Evolutionary conservation across 2,797 vertebrate species (phyloP), one percentile per base, ranked within the genome.

Genomic region (Leptodactylus fallax): DNA sequence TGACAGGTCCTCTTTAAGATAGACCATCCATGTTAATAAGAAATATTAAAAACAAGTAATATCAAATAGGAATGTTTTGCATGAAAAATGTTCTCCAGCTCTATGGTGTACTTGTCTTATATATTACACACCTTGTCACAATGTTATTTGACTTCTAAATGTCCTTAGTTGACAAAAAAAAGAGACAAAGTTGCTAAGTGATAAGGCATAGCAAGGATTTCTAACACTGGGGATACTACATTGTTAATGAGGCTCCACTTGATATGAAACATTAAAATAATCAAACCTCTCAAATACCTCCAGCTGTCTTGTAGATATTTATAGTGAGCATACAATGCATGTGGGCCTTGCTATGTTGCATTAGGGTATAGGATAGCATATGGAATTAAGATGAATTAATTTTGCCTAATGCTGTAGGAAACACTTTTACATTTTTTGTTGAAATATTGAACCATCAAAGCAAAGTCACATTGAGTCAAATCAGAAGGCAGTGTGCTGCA

Each of bases 231-330:
- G 78, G 79, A 89, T 78, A 82, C 47, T 77, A 78, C 51, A 65
- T 8, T 85, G 87, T 55, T 88, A 88, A 88, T 88, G 78, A 85
- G 85, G 45, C 56, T 49, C 78, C 17, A 81, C 86, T 87, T 83
- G 47, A 61, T 83, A 83, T 83, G 45, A 85, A 67, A 76, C 25
- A 67, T 77, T 55, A 81, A 78, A 89, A 86, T 89, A 89, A 86
- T 89, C 79, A 82, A 79, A 86, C 83, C 56, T 86, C 61, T 63
- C 58, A 78, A 27, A 77, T 79, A 86, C 79, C 60, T 89, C 69
- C 69, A 82, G 60, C 87, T 86, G 84, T 89, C 71, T 21, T 23
- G 36, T 45, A 80, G 71, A 79, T 23, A 23, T 25, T 49, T 19
- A 10, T 19, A 47, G 6, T 47, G 21, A 47, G 21, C 21, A 72